Percentiles rank a stretch among this genome's conserved stretches.
phyloP scores from a whole-genome alignment of 2,888 invertebrate species.

The Cephus rjabovi region DNA sequence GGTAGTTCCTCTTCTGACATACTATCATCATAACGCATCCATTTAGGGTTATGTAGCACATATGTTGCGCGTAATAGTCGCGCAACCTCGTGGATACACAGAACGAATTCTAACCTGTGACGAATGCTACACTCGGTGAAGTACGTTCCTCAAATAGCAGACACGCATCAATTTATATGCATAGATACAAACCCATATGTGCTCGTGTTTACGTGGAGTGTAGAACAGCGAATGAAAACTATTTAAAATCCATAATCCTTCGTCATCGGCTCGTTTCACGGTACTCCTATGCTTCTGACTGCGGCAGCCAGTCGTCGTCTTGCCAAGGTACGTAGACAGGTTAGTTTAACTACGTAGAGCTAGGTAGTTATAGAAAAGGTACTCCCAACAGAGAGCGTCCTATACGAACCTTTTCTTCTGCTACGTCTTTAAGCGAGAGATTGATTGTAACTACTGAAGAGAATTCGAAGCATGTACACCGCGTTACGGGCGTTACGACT shows the following conservation, averaged over 20 bases:
- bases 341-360: neutral
- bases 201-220: neutral
- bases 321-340: neutral
- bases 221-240: neutral
- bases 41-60: conserved; percentile 35
- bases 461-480: conserved; percentile 35
- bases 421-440: conserved; percentile 17
- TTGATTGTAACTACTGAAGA: conserved; percentile 28
- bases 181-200: neutral
- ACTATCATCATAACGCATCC: conserved; percentile 17
- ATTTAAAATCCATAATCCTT: neutral
- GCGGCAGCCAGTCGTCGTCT: neutral
- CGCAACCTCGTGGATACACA: conserved; percentile 39
- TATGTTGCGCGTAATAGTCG: conserved; percentile 54
- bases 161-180: neutral
- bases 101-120: neutral
- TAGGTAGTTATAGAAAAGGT: neutral
- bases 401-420: neutral
- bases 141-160: neutral
- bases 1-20: conserved; percentile 33
- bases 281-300: neutral
- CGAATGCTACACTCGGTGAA: neutral
- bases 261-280: neutral
- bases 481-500: conserved; percentile 27
- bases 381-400: neutral